Percentiles rank a stretch among this genome's conserved stretches.
Evolutionary conservation across 37 sponge, comb jelly and placozoan species (phyloP).

Genomic region (Lycopodina hypogea): DNA sequence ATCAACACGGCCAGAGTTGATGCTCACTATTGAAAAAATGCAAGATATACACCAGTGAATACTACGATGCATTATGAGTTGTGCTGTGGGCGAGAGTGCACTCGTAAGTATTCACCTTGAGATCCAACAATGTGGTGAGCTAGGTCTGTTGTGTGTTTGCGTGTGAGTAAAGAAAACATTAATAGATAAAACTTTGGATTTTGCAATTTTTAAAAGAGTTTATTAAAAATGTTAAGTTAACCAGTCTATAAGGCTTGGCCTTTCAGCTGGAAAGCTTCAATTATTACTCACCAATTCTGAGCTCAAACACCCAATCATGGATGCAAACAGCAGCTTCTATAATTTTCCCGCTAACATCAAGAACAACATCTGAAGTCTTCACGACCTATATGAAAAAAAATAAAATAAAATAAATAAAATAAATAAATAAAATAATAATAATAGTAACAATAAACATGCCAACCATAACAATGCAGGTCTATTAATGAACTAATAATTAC

Average conservation of each 20-base stretch:
- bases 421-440: too few species aligned
- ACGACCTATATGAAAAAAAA: conserved; percentile 13
- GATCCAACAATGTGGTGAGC: conserved; percentile 5
- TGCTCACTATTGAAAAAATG: conserved; percentile 11
- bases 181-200: too few species aligned
- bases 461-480: not conserved
- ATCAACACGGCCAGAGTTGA: conserved; percentile 20
- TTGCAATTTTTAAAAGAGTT: too few species aligned
- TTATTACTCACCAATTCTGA: conserved; percentile 46
- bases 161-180: not conserved
- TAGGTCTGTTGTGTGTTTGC: not conserved
- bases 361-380: conserved; percentile 35
- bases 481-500: not conserved
- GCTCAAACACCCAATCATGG: conserved; percentile 44
- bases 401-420: not conserved
- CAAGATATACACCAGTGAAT: not conserved
- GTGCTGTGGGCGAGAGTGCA: not conserved
- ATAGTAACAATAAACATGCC: too few species aligned
- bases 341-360: conserved; percentile 30
- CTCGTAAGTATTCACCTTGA: conserved; percentile 8
- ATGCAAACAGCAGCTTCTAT: conserved; percentile 47
- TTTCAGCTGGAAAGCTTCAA: not conserved
- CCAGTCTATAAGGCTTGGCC: too few species aligned
- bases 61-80: not conserved
- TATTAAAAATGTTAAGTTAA: too few species aligned